Evolutionary conservation across 2,113 vertebrate genomes (phyloP), one percentile per base, ranked within the genome.

Genomic region (Todiramphus chloris): DNA sequence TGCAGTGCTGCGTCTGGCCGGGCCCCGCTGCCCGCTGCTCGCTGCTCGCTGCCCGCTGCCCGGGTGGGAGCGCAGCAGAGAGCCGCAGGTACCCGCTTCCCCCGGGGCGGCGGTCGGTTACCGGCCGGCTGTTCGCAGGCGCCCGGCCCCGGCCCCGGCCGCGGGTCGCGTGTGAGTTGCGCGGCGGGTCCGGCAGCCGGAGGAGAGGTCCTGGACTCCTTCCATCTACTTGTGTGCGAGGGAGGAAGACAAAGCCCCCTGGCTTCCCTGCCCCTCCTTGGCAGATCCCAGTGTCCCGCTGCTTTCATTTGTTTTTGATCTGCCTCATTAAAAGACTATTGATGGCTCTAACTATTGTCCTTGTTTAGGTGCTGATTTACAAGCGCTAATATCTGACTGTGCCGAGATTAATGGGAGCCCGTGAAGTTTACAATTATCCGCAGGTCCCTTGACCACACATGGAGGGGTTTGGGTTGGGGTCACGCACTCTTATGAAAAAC

Each of bases 311-410:
- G 98, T 98, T 98, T 98, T 98, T 98, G 98, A 98, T 98, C 98
- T 98, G 98, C 98, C 98, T 98, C 98, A 98, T 98, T 98, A 98
- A 98, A 98, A 98, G 98, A 98, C 98, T 98, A 98, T 98, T 98
- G 98, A 98, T 98, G 98, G 98, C 97, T 98, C 98, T 98, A 98
- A 98, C 98, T 95, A 98, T 98, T 98, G 98, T 98, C 98, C 98
- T 98, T 98, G 98, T 98, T 98, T 98, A 98, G 98, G 98, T 98
- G 97, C 98, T 98, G 98, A 98, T 98, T 98, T 98, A 98, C 98
- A 98, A 98, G 98, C 97, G 97, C 98, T 98, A 98, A 98, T 98
- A 98, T 98, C 98, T 98, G 98, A 98, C 98, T 98, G 98, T 98
- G 98, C 82, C 84, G 83, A 98, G 98, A 98, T 98, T 98, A 98